phyloP scores from a whole-genome alignment of 2,113 vertebrate genomes.

The Isichthys henryi region DNA sequence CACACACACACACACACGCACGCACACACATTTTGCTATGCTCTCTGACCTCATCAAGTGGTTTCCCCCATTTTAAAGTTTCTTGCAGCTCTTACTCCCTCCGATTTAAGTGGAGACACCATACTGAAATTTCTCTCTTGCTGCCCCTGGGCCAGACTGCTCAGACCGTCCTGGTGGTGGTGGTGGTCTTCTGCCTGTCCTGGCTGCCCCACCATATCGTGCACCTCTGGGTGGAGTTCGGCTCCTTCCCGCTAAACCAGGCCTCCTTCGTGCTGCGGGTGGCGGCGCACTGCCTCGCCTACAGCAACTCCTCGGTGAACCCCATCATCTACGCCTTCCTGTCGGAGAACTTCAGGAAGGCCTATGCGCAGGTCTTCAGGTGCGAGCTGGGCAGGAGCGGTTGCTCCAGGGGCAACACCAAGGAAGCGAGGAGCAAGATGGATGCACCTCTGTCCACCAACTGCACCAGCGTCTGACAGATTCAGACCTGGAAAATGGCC shows the following conservation, averaged over 20 bases:
- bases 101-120: background rate
- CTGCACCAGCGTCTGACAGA: conserved; percentile 79
- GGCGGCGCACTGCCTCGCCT: conserved; percentile 86
- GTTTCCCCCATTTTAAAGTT: background rate
- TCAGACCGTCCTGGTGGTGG: conserved; percentile 91
- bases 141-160: conserved; percentile 69
- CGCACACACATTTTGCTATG: background rate
- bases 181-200: conserved; percentile 93
- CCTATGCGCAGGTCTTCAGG: conserved; percentile 91
- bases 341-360: conserved; percentile 94
- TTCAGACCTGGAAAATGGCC: background rate
- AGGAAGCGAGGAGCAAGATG: conserved; percentile 69
- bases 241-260: conserved; percentile 85
- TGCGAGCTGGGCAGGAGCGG: conserved; percentile 57
- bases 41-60: background rate
- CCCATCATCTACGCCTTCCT: conserved; percentile 96
- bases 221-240: conserved; percentile 90
- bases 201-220: conserved; percentile 93
- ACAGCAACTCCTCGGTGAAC: conserved; percentile 97
- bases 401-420: conserved; percentile 58
- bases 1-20: background rate
- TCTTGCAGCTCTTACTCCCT: background rate
- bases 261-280: conserved; percentile 86
- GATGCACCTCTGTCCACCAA: conserved; percentile 82
- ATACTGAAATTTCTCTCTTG: background rate